A percentile compares a stretch with the other conserved stretches of the same genome.
phyloP scores from a whole-genome alignment of 2,113 vertebrate genomes.

The Empidonax traillii region DNA sequence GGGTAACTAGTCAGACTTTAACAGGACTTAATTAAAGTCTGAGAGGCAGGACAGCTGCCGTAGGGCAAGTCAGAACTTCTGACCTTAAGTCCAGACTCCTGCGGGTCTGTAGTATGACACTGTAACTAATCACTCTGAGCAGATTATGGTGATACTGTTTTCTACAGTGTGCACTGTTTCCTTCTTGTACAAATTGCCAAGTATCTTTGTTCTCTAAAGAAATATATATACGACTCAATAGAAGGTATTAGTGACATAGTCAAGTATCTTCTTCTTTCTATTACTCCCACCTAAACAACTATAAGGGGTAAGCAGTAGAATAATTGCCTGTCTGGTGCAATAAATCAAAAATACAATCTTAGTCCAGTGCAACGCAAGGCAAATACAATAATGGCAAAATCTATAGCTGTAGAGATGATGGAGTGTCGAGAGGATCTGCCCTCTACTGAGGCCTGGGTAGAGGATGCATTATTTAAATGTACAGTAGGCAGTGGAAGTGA shows the following conservation, averaged over 20 bases:
- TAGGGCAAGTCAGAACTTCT: not conserved
- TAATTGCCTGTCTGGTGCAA: slow-evolving; percentile 66
- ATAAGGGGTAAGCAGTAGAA: slow-evolving; percentile 67
- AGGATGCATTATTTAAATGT: slow-evolving; percentile 65
- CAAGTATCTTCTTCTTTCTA: slow-evolving; percentile 37
- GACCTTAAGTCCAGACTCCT: not conserved
- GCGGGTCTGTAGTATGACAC: not conserved
- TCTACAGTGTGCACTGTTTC: not conserved
- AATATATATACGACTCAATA: slow-evolving; percentile 14
- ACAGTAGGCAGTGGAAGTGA: slow-evolving; percentile 25
- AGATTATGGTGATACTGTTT: not conserved
- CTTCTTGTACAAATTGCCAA: not conserved
- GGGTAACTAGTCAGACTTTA: not conserved
- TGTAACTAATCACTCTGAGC: not conserved
- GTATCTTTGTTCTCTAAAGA: not conserved
- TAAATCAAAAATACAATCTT: slow-evolving; percentile 72
- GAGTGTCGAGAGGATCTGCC: slow-evolving; percentile 35
- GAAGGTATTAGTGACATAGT: slow-evolving; percentile 55
- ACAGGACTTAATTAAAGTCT: not conserved
- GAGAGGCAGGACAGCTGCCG: not conserved
- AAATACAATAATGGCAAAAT: slow-evolving; percentile 75
- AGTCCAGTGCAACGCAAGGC: slow-evolving; percentile 46
- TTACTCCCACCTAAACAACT: slow-evolving; percentile 58
- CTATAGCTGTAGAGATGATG: slow-evolving; percentile 67
- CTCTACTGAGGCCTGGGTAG: slow-evolving; percentile 11